Percentiles rank a stretch among this genome's conserved stretches.
Conservation (phyloP, 2,888 invertebrate genomes). For the Cephus nigrinus region DNA sequence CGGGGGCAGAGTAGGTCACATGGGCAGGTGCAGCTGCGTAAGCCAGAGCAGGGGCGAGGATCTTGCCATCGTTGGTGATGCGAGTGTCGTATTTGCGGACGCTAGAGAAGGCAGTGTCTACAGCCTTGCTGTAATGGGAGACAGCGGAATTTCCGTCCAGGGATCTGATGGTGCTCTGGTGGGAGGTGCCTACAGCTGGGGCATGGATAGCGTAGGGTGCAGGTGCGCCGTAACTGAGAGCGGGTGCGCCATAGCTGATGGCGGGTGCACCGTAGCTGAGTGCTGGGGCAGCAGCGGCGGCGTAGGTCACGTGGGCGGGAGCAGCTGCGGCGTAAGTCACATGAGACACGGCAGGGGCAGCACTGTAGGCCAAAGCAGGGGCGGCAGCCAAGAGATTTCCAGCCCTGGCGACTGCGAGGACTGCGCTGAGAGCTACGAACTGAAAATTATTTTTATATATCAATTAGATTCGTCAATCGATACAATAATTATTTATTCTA, state of each 20-base stretch:
- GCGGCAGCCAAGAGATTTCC: conserved; percentile 33
- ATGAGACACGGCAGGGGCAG: conserved; percentile 73
- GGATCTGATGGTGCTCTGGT: conserved; percentile 71
- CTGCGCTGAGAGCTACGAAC: conserved; percentile 41
- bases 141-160: conserved; percentile 70
- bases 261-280: conserved; percentile 21
- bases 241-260: conserved; percentile 30
- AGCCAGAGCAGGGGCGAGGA: conserved; percentile 53
- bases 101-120: conserved; percentile 72
- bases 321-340: conserved; percentile 68
- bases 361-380: conserved; percentile 72
- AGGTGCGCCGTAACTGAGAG: conserved; percentile 28
- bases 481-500: not conserved
- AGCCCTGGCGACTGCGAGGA: conserved; percentile 44
- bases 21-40: conserved; percentile 65
- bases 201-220: conserved; percentile 46
- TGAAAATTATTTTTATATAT: conserved; percentile 20
- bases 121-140: conserved; percentile 71
- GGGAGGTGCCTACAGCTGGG: conserved; percentile 65
- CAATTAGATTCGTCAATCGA: not conserved
- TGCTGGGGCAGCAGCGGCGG: conserved; percentile 21
- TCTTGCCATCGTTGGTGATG: conserved; percentile 70
- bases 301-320: conserved; percentile 19
- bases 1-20: conserved; percentile 39
- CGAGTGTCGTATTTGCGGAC: conserved; percentile 72